Conservation (phyloP, 35 echinoderm and acorn worm genomes). For the Chiridota heheva region DNA sequence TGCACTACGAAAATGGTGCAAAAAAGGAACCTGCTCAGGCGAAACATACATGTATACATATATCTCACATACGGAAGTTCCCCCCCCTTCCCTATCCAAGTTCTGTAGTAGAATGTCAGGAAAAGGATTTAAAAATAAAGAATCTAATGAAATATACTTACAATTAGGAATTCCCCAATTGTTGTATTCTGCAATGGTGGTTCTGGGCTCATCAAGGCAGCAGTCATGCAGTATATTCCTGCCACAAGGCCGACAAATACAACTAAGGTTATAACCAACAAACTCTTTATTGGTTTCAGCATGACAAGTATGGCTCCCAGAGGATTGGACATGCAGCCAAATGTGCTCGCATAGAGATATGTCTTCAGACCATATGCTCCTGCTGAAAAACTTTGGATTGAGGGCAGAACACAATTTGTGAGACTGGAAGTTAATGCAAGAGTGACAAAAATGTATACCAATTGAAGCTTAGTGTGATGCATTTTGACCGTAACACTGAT, state of each 20-base stretch:
- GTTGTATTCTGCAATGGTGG: slow-evolving; percentile 42
- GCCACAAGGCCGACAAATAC: slow-evolving; percentile 14
- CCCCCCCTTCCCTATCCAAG: no score
- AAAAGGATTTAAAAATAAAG: no score
- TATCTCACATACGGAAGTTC: no score
- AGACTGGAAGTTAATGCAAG: slow-evolving; percentile 42
- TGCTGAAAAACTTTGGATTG: slow-evolving; percentile 59
- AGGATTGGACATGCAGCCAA: slow-evolving; percentile 54
- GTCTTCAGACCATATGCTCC: slow-evolving; percentile 52
- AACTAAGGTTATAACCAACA: background rate
- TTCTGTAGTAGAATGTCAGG: no score
- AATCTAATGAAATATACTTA: slow-evolving; percentile 40
- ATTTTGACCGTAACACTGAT: background rate
- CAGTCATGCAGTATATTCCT: slow-evolving; percentile 47
- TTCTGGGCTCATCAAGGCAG: slow-evolving; percentile 47
- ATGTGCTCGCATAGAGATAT: slow-evolving; percentile 51
- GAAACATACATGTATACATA: no score
- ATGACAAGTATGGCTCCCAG: slow-evolving; percentile 53
- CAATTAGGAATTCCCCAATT: slow-evolving; percentile 33
- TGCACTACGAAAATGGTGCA: no score
- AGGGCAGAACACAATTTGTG: slow-evolving; percentile 60
- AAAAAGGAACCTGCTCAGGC: no score
- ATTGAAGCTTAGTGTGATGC: slow-evolving; percentile 39
- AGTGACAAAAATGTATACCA: slow-evolving; percentile 26
- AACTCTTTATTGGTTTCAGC: slow-evolving; percentile 39